Conservation (phyloP, 2,888 invertebrate genomes). For the Crossocerus cetratus region DNA sequence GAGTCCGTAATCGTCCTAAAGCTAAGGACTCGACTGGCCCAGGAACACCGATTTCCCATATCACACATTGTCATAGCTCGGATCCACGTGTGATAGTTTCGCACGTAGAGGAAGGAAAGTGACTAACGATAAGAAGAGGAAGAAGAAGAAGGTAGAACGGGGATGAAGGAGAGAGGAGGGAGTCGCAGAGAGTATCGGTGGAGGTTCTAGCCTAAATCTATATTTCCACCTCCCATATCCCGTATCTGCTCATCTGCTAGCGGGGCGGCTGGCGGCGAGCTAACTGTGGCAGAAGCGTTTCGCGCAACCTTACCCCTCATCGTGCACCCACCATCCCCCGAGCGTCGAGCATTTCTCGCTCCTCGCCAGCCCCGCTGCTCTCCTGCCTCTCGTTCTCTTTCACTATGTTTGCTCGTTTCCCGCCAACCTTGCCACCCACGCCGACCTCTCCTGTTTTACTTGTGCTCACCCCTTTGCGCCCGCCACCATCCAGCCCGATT, state of each 20-base stretch:
- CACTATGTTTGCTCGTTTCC: too few relatives aligned
- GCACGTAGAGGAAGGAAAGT: neutral
- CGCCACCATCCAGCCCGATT: too few relatives aligned
- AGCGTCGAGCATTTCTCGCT: neutral
- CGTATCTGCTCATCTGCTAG: constrained; percentile 74
- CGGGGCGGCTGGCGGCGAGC: constrained; percentile 43
- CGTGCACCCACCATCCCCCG: constrained; percentile 11
- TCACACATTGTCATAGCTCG: constrained; percentile 18
- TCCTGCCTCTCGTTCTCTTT: neutral
- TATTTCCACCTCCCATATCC: constrained; percentile 70
- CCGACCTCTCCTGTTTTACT: too few relatives aligned
- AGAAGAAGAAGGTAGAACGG: constrained; percentile 21
- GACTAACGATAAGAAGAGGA: constrained; percentile 23
- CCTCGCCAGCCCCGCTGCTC: neutral
- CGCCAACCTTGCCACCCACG: too few relatives aligned
- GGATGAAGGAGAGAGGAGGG: constrained; percentile 26
- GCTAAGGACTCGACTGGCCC: constrained; percentile 70
- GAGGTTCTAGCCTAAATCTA: constrained; percentile 72
- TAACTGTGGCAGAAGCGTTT: constrained; percentile 56
- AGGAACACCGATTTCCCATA: constrained; percentile 51
- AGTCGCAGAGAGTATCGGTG: constrained; percentile 40
- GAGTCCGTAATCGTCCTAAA: constrained; percentile 72
- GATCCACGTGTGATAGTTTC: constrained; percentile 4
- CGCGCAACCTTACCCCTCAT: constrained; percentile 50
- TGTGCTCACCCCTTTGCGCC: too few relatives aligned